Percentiles rank a stretch among this genome's conserved stretches.
phyloP scores from a whole-genome alignment of 2,797 vertebrate species.

The Catamblyrhynchus diadema region DNA sequence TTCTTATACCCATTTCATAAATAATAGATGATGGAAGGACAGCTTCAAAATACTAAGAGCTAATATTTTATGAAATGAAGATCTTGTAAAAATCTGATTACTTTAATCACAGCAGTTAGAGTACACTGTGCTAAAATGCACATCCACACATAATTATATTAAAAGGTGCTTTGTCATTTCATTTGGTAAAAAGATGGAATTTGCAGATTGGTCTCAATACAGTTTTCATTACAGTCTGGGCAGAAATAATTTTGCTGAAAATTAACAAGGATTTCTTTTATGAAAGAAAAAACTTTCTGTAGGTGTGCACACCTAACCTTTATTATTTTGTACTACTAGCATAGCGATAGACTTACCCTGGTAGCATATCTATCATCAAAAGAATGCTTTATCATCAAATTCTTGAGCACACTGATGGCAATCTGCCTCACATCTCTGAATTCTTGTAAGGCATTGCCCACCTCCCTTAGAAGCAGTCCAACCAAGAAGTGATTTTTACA shows the following conservation, averaged over 20 bases:
- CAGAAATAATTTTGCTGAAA: background rate
- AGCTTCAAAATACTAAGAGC: background rate
- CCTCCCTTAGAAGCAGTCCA: constrained; percentile 90
- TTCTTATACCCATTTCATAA: background rate
- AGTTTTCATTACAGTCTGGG: background rate
- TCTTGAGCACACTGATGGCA: constrained; percentile 91
- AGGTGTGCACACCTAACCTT: background rate
- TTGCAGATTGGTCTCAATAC: background rate
- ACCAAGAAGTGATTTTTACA: constrained; percentile 97
- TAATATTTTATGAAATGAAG: background rate
- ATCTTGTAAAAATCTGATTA: background rate
- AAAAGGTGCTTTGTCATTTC: background rate
- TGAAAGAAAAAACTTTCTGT: background rate
- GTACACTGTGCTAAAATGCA: background rate
- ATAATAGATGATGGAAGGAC: background rate
- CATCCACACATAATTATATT: background rate
- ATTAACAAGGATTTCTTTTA: background rate
- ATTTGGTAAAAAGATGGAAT: background rate
- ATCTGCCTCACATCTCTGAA: constrained; percentile 89
- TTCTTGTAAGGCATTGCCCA: constrained; percentile 91
- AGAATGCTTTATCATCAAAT: constrained; percentile 94
- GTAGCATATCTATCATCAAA: constrained; percentile 92
- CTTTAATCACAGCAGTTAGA: background rate
- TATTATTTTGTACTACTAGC: background rate
- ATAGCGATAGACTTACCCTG: constrained; percentile 78